Percentiles rank a stretch among this genome's conserved stretches.
These are phyloP conservation scores for Muntiacus muntjak DNA, from an alignment of 2,113 vertebrate genomes.

Conservation along the genomic window DNA sequence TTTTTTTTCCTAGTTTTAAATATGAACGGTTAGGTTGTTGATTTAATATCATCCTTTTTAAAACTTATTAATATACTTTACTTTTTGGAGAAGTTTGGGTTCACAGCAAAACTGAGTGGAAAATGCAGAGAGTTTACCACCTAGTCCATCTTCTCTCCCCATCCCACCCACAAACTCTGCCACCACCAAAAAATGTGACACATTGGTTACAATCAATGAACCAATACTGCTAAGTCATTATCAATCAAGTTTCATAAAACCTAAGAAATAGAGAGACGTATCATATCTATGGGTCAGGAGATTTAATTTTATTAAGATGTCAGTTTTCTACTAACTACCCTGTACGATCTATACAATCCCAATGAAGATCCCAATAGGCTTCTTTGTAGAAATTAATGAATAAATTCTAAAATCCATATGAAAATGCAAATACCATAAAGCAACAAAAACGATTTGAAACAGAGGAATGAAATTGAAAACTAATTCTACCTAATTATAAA, in stretches of 20 bases:
- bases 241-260: neutral
- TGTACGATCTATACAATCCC: neutral
- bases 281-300: neutral
- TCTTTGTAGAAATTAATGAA: neutral
- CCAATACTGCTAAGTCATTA: neutral
- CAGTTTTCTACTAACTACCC: neutral
- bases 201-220: neutral
- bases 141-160: neutral
- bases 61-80: neutral
- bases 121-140: neutral
- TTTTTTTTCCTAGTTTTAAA: neutral
- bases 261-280: neutral
- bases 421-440: neutral
- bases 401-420: neutral
- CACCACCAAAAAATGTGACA: neutral
- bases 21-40: neutral
- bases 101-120: neutral
- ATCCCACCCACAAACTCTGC: neutral
- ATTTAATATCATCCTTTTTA: neutral
- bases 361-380: neutral
- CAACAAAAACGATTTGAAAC: neutral
- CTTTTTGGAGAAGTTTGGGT: neutral
- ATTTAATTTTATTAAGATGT: neutral
- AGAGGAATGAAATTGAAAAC: neutral
- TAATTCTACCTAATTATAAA: neutral